These are phyloP conservation scores for Eulithis prunata DNA, from an alignment of 2,888 invertebrate species.

Conservation along the genomic window DNA sequence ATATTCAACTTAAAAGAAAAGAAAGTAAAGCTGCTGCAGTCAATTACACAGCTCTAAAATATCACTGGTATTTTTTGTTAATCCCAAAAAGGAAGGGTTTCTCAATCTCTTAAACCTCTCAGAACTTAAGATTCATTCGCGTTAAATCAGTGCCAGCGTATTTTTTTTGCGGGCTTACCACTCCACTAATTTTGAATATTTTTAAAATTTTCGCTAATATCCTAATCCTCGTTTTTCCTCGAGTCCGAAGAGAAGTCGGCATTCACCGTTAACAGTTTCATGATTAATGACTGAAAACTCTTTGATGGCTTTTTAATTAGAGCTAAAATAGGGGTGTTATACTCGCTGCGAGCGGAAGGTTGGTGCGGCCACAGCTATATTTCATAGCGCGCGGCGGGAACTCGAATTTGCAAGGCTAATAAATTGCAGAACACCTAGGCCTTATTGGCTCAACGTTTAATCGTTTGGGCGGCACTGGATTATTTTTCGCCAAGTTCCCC, in stretches of 20 bases:
- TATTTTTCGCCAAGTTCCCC: slow-evolving; percentile 67
- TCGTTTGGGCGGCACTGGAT: slow-evolving; percentile 70
- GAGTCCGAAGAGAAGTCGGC: slow-evolving; percentile 69
- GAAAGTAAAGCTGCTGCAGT: slow-evolving; percentile 65
- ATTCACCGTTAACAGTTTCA: slow-evolving; percentile 84
- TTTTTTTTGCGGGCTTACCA: slow-evolving; percentile 73
- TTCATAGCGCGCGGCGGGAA: slow-evolving; percentile 74
- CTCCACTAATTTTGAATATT: slow-evolving; percentile 79
- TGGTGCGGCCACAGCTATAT: slow-evolving; percentile 78
- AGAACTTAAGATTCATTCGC: slow-evolving; percentile 75
- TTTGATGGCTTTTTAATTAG: slow-evolving; percentile 85
- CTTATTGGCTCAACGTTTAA: slow-evolving; percentile 80
- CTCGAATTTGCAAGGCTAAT: slow-evolving; percentile 83
- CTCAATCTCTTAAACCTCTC: slow-evolving; percentile 76
- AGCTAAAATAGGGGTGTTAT: slow-evolving; percentile 83
- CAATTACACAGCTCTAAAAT: slow-evolving; percentile 78
- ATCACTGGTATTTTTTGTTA: slow-evolving; percentile 67
- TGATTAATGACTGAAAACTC: slow-evolving; percentile 85
- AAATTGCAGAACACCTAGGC: slow-evolving; percentile 82
- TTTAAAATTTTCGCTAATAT: slow-evolving; percentile 79
- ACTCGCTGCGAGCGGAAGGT: slow-evolving; percentile 67
- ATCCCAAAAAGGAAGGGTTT: slow-evolving; percentile 69
- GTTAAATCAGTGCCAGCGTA: slow-evolving; percentile 67
- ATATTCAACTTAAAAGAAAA: slow-evolving; percentile 14
- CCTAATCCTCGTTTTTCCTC: slow-evolving; percentile 77